phyloP scores from a whole-genome alignment of 2,888 invertebrate genomes.

The Thymelicus acteon region DNA sequence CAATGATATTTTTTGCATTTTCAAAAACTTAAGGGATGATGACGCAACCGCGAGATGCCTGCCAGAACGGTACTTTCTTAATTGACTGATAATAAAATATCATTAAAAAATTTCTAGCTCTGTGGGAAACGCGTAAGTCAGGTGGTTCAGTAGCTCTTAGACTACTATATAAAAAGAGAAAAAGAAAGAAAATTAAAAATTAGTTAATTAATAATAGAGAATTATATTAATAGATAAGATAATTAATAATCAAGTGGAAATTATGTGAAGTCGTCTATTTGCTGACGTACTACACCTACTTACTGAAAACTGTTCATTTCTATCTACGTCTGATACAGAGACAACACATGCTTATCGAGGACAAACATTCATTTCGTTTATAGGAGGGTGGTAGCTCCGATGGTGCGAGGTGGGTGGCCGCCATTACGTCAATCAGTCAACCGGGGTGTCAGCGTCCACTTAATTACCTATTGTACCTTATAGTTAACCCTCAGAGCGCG shows the following conservation, averaged over 20 bases:
- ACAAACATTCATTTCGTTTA: slow-evolving; percentile 77
- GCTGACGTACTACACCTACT: not conserved
- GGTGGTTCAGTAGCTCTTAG: too few species aligned
- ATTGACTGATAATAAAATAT: too few species aligned
- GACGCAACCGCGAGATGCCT: too few species aligned
- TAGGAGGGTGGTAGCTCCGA: slow-evolving; percentile 57
- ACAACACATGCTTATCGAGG: slow-evolving; percentile 59
- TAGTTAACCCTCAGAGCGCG: slow-evolving; percentile 38
- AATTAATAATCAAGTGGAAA: not conserved
- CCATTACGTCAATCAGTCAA: slow-evolving; percentile 70
- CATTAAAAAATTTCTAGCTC: too few species aligned
- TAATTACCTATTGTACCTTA: slow-evolving; percentile 49
- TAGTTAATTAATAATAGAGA: not conserved
- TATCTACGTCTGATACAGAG: slow-evolving; percentile 42
- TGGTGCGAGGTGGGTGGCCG: slow-evolving; percentile 46
- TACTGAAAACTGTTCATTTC: slow-evolving; percentile 19
- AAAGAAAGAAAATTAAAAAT: not conserved
- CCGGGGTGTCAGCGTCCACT: slow-evolving; percentile 54
- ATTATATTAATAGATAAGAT: not conserved
- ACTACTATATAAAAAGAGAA: too few species aligned
- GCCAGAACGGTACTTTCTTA: too few species aligned
- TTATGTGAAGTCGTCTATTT: not conserved
- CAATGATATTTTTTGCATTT: too few species aligned
- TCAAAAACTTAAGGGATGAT: too few species aligned
- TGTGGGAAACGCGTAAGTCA: too few species aligned